Evolutionary conservation across 1,140 invertebrate species (phyloP).

Genomic region (Phocides pigmalion): DNA sequence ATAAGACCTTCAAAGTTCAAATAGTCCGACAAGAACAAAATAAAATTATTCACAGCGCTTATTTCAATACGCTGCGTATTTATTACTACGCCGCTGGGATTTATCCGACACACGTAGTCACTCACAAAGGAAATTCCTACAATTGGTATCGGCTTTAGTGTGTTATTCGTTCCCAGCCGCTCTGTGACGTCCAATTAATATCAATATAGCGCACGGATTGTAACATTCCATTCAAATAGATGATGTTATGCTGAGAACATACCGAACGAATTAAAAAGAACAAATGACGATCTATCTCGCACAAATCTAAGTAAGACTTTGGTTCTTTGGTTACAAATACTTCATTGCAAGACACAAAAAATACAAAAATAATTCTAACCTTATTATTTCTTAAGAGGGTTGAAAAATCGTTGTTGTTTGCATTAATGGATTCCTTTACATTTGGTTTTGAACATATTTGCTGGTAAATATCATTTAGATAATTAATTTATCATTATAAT

Average conservation of each 20-base stretch:
- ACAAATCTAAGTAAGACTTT: too few relatives aligned
- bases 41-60: conserved; percentile 26
- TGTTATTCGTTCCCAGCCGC: conserved; percentile 49
- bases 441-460: too few relatives aligned
- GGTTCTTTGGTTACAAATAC: too few relatives aligned
- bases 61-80: conserved; percentile 18
- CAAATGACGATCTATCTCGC: background rate
- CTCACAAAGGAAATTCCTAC: conserved; percentile 61
- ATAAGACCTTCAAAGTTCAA: too few relatives aligned
- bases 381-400: too few relatives aligned
- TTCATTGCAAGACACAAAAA: too few relatives aligned
- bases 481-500: too few relatives aligned
- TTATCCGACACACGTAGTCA: conserved; percentile 50
- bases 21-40: conserved; percentile 6
- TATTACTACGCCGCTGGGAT: conserved; percentile 38
- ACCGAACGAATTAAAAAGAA: background rate
- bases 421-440: too few relatives aligned
- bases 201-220: conserved; percentile 54
- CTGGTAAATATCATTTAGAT: too few relatives aligned
- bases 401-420: too few relatives aligned
- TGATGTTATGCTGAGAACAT: conserved; percentile 13
- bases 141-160: conserved; percentile 57
- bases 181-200: conserved; percentile 60
- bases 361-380: too few relatives aligned
- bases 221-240: conserved; percentile 39